These are phyloP conservation scores for Plecturocebus donacophilus DNA, from an alignment of 2,113 vertebrate genomes.

Conservation along the genomic window DNA sequence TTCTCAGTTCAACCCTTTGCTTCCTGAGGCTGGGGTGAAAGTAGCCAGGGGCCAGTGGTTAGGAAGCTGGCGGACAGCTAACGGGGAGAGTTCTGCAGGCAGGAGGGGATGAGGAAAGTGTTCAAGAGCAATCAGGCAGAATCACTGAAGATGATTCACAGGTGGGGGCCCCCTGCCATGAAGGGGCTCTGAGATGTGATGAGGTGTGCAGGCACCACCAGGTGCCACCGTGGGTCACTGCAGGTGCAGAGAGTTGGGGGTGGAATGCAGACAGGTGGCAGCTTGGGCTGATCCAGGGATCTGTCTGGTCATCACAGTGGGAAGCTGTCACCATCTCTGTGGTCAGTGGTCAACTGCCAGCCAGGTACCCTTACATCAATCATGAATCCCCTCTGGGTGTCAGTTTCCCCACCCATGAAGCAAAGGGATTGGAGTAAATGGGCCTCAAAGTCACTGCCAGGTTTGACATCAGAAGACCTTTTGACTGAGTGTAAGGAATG, in stretches of 20 bases:
- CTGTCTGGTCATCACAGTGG: background rate
- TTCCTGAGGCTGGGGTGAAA: background rate
- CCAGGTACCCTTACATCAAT: background rate
- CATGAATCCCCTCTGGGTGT: background rate
- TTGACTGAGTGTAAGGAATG: background rate
- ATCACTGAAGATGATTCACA: background rate
- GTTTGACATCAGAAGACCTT: background rate
- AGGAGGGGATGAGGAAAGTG: background rate
- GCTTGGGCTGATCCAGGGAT: background rate
- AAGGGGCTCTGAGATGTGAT: background rate
- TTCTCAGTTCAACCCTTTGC: background rate
- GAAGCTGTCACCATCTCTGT: background rate
- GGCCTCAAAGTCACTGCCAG: background rate
- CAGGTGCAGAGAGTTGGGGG: background rate
- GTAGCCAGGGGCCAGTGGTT: background rate
- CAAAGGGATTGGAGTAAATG: background rate
- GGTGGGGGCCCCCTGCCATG: background rate
- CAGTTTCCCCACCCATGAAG: background rate
- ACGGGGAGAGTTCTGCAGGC: background rate
- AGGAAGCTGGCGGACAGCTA: background rate
- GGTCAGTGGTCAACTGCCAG: background rate
- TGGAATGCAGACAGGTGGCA: background rate
- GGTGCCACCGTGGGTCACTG: background rate
- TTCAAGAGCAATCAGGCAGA: background rate
- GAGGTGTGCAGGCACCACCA: rapidly evolving